Evolutionary conservation across 2,113 vertebrate species (phyloP).

Genomic region (Rhinoderma darwinii): DNA sequence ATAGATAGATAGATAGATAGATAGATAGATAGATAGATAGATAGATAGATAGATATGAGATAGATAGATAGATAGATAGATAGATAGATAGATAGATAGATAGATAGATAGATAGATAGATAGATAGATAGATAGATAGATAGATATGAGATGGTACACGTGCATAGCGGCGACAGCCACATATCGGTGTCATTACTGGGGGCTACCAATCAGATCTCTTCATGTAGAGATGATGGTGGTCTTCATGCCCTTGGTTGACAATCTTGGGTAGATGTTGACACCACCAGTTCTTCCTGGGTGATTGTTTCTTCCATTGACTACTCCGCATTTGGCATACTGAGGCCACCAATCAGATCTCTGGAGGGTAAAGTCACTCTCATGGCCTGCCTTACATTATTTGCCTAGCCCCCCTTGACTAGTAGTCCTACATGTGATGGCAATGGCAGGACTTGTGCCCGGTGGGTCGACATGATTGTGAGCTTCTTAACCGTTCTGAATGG

Average conservation of each 20-base stretch:
- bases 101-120: conserved; percentile 10
- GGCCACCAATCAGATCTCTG: not conserved
- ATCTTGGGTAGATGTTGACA: not conserved
- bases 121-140: conserved; percentile 4
- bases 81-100: conserved; percentile 18
- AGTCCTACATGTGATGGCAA: not conserved
- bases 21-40: conserved; percentile 15
- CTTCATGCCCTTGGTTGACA: not conserved
- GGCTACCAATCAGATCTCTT: not conserved
- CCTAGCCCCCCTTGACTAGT: not conserved
- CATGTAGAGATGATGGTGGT: not conserved
- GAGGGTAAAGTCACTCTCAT: not conserved
- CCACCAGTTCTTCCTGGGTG: not conserved
- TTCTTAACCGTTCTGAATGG: not conserved
- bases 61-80: not conserved
- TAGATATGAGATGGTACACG: too few species aligned
- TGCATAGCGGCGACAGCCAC: not conserved
- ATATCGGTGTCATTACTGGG: not conserved
- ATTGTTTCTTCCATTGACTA: not conserved
- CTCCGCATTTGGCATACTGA: not conserved
- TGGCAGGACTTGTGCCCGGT: not conserved
- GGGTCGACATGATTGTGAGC: not conserved
- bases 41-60: conserved; percentile 2
- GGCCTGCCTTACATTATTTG: not conserved
- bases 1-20: conserved; percentile 20